Evolutionary conservation across 2,888 invertebrate genomes (phyloP).

Genomic region (Imbricaverruca yamaguchii): DNA sequence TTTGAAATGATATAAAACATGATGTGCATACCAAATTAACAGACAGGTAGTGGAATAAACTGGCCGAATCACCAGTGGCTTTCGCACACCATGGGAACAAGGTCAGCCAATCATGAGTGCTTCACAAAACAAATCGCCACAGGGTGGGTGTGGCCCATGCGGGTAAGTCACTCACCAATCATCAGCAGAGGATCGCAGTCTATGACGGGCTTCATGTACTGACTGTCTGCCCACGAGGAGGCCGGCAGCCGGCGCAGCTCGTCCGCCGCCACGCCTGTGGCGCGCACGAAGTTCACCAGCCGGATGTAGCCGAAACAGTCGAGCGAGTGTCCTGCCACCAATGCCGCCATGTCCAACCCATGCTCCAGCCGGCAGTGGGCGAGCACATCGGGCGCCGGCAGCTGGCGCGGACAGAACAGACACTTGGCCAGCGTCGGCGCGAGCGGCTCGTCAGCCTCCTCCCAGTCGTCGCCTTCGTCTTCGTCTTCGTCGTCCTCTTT

Average conservation of each 20-base stretch:
- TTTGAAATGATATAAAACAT: no score
- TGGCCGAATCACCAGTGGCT: no score
- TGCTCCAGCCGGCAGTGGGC: slow-evolving; percentile 28
- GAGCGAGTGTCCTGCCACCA: slow-evolving; percentile 24
- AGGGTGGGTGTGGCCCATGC: no score
- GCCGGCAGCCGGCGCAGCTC: slow-evolving; percentile 44
- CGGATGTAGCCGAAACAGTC: slow-evolving; percentile 32
- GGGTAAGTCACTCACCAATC: slow-evolving; percentile 53
- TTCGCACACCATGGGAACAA: no score
- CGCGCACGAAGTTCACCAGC: slow-evolving; percentile 30
- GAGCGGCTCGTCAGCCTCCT: slow-evolving; percentile 25
- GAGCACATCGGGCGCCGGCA: slow-evolving; percentile 9
- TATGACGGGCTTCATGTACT: slow-evolving; percentile 63
- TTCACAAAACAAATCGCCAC: no score
- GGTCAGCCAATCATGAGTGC: no score
- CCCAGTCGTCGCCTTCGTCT: slow-evolving; percentile 26
- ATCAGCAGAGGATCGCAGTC: slow-evolving; percentile 73
- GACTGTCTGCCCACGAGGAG: slow-evolving; percentile 64
- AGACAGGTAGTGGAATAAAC: no score
- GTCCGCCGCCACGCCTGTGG: slow-evolving; percentile 21
- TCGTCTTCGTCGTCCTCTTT: slow-evolving; percentile 25
- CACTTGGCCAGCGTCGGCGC: slow-evolving; percentile 16
- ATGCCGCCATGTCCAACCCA: slow-evolving; percentile 25
- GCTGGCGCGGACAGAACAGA: slow-evolving; percentile 25
- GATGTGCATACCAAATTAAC: no score